Percentiles rank a stretch among this genome's conserved stretches.
Evolutionary conservation across 2,888 invertebrate genomes (phyloP).

Genomic region (Sesamia inferens): DNA sequence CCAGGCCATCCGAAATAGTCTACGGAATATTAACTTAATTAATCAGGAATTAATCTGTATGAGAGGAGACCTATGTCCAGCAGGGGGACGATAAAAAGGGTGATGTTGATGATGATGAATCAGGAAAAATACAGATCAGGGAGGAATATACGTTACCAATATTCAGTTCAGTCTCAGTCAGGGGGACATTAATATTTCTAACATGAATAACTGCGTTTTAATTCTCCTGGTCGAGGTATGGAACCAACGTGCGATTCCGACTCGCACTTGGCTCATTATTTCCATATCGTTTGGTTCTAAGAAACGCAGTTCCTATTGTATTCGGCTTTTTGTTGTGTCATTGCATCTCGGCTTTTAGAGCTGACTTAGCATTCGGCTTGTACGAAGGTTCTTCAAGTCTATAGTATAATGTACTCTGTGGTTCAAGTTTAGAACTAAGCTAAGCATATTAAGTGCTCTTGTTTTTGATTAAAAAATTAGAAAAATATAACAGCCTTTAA

Average conservation of each 20-base stretch:
- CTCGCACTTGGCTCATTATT: background rate
- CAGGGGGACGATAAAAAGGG: too few relatives aligned
- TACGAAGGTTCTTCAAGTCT: background rate
- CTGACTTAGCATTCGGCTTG: background rate
- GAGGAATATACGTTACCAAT: constrained; percentile 6
- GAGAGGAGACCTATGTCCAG: too few relatives aligned
- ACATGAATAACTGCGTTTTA: background rate
- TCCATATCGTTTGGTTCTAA: background rate
- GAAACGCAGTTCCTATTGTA: background rate
- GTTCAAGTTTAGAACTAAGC: background rate
- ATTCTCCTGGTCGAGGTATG: background rate
- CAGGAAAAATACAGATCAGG: background rate
- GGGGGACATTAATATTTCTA: background rate
- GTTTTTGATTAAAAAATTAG: background rate
- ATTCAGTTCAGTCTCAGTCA: background rate
- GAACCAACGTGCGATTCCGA: background rate
- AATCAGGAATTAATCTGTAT: background rate
- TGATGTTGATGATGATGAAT: too few relatives aligned
- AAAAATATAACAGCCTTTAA: background rate
- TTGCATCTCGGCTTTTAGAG: background rate
- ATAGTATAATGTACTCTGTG: too few relatives aligned
- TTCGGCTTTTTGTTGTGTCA: background rate
- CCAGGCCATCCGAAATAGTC: background rate
- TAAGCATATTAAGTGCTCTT: background rate
- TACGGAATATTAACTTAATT: background rate